phyloP scores from a whole-genome alignment of 2,888 invertebrate genomes.

The Molorchus minor region DNA sequence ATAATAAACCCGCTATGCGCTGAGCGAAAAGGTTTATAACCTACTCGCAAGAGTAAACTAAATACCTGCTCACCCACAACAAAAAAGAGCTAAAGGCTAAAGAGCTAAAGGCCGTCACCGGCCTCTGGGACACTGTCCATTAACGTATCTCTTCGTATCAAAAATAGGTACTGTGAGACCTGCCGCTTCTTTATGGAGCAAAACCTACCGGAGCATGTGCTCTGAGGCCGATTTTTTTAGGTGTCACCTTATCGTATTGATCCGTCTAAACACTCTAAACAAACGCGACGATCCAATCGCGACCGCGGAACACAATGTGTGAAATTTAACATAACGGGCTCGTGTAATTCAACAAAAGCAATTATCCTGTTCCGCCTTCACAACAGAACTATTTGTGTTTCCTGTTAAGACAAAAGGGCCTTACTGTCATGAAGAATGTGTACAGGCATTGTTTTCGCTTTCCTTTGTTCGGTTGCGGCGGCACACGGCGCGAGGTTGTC shows the following conservation, averaged over 20 bases:
- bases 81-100: no score
- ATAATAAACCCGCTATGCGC: no score
- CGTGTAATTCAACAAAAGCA: constrained; percentile 21
- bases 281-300: not conserved
- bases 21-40: no score
- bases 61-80: no score
- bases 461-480: constrained; percentile 18
- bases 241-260: not conserved
- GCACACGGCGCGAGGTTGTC: constrained; percentile 2
- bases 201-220: no score
- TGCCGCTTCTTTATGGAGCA: not conserved
- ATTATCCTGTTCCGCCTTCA: constrained; percentile 23
- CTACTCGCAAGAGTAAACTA: no score
- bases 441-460: constrained; percentile 21
- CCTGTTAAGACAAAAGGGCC: constrained; percentile 26
- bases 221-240: not conserved
- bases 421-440: constrained; percentile 23
- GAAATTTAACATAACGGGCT: constrained; percentile 24
- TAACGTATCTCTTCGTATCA: not conserved
- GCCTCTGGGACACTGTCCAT: no score
- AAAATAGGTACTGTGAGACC: not conserved
- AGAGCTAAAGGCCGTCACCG: no score
- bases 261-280: constrained; percentile 17
- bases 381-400: constrained; percentile 27
- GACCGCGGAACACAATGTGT: not conserved